Conservation (phyloP, 2,113 vertebrate genomes). For the Tapirus terrestris region DNA sequence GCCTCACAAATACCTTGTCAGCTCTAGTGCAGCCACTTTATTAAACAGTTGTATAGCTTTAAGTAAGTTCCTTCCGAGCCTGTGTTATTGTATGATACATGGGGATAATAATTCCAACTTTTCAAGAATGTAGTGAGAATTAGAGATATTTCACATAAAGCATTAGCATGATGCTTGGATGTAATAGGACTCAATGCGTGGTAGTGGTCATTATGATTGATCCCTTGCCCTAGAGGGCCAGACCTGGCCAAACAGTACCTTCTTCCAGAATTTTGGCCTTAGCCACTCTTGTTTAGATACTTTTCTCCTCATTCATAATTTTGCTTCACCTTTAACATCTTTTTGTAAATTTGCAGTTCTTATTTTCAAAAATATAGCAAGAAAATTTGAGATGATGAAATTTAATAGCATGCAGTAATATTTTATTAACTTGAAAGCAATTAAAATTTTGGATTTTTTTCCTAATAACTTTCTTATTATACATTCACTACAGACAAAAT, state of each 20-base stretch:
- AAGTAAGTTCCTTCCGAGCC: neutral
- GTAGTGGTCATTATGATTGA: neutral
- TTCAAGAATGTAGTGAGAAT: neutral
- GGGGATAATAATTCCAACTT: neutral
- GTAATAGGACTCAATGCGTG: neutral
- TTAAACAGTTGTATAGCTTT: neutral
- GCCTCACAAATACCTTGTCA: neutral
- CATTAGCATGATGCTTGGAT: neutral
- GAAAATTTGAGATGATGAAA: neutral
- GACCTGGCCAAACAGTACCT: neutral
- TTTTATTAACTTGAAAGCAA: constrained; percentile 27
- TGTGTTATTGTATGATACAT: neutral
- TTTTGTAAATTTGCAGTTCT: neutral
- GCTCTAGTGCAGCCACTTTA: neutral
- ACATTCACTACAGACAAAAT: neutral
- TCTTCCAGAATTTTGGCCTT: neutral
- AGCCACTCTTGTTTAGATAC: neutral
- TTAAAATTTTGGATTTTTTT: neutral
- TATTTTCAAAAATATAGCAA: neutral
- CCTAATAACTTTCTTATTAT: neutral
- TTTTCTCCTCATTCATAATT: neutral
- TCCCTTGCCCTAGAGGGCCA: neutral
- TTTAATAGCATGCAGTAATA: neutral
- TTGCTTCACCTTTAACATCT: neutral
- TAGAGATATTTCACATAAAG: neutral